These are phyloP conservation scores for Epistrophella euchroma DNA, from an alignment of 2,888 invertebrate species.

Conservation along the genomic window DNA sequence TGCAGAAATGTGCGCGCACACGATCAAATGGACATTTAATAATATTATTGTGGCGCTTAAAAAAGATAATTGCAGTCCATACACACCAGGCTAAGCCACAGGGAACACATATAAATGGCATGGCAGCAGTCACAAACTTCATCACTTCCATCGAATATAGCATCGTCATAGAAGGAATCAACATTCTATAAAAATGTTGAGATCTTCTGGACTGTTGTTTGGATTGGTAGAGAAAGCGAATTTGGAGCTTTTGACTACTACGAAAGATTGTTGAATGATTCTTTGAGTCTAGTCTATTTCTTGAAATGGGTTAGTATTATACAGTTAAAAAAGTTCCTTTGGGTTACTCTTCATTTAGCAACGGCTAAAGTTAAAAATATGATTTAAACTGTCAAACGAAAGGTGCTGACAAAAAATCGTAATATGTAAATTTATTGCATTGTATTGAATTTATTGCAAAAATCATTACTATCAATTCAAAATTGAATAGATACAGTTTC, in stretches of 20 bases:
- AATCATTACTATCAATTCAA: too few relatives aligned
- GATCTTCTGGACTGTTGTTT: not conserved
- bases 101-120: slow-evolving; percentile 23
- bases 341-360: too few relatives aligned
- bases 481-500: too few relatives aligned
- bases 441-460: too few relatives aligned
- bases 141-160: slow-evolving; percentile 18
- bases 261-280: not conserved
- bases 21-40: slow-evolving; percentile 70
- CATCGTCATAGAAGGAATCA: slow-evolving; percentile 15
- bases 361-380: too few relatives aligned
- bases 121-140: slow-evolving; percentile 33
- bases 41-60: slow-evolving; percentile 73
- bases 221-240: not conserved
- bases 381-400: too few relatives aligned
- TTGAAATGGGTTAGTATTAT: too few relatives aligned
- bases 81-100: slow-evolving; percentile 27
- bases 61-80: slow-evolving; percentile 61
- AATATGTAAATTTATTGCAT: too few relatives aligned
- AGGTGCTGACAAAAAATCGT: too few relatives aligned
- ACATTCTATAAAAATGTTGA: not conserved
- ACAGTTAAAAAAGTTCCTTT: too few relatives aligned
- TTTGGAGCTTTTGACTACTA: not conserved
- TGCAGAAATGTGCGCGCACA: slow-evolving; percentile 68
- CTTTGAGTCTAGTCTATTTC: too few relatives aligned